A percentile compares a stretch with the other conserved stretches of the same genome.
Evolutionary conservation across 2,797 vertebrate species (phyloP).

Genomic region (Cynodonichthys magdalenae): DNA sequence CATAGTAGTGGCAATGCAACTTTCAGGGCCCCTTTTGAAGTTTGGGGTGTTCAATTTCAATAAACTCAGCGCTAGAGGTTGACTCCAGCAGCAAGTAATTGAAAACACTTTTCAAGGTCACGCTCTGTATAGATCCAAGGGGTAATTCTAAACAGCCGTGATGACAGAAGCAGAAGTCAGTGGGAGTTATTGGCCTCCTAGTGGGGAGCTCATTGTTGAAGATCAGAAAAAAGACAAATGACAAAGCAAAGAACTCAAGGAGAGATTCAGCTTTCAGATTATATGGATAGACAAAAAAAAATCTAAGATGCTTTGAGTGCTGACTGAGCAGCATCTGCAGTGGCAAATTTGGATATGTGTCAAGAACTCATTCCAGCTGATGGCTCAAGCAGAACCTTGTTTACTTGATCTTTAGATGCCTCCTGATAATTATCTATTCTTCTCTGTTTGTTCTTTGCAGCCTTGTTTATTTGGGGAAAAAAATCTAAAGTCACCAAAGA

Average conservation of each 20-base stretch:
- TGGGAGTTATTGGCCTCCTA: constrained; percentile 39
- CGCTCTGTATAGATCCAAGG: constrained; percentile 56
- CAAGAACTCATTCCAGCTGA: background rate
- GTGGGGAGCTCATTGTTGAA: constrained; percentile 39
- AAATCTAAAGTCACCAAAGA: background rate
- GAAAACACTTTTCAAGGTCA: constrained; percentile 75
- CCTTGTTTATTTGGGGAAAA: background rate
- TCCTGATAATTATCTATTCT: background rate
- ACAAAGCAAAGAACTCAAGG: constrained; percentile 27
- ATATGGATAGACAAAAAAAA: background rate
- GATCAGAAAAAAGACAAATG: constrained; percentile 51
- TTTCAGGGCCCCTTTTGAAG: constrained; percentile 48
- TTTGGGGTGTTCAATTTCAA: constrained; percentile 64
- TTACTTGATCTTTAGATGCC: background rate
- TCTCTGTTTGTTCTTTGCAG: background rate
- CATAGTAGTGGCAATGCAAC: constrained; percentile 19
- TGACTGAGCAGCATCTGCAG: background rate
- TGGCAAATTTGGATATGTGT: background rate
- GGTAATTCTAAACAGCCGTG: constrained; percentile 57
- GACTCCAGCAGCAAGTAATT: constrained; percentile 60
- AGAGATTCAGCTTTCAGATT: constrained; percentile 20
- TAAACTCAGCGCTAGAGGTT: constrained; percentile 54
- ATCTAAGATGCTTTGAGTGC: background rate
- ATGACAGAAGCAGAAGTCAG: constrained; percentile 59
- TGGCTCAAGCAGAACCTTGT: background rate